phyloP scores from a whole-genome alignment of 2,113 vertebrate genomes.

The Poicephalus gulielmi region DNA sequence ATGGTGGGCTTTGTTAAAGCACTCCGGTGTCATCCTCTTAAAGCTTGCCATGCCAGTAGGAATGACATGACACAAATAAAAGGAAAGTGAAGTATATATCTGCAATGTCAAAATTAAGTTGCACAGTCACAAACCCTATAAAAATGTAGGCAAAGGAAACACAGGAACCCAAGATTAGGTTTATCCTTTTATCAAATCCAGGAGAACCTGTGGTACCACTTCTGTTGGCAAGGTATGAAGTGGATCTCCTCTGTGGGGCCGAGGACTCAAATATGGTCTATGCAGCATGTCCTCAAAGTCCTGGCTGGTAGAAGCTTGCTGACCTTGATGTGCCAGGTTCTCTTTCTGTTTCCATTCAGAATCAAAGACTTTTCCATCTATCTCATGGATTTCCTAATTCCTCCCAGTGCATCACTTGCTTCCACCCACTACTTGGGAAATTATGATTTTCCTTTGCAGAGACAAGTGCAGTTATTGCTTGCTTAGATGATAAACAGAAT shows the following conservation, averaged over 20 bases:
- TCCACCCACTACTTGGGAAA: not conserved
- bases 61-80: not conserved
- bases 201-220: not conserved
- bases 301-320: not conserved
- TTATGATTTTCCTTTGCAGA: not conserved
- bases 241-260: not conserved
- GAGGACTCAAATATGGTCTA: not conserved
- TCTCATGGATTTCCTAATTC: not conserved
- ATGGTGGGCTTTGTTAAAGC: not conserved
- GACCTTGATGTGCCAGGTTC: not conserved
- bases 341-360: not conserved
- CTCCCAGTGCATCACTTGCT: not conserved
- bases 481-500: not conserved
- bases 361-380: not conserved
- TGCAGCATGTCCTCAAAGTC: not conserved
- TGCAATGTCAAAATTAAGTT: not conserved
- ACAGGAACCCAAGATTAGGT: not conserved
- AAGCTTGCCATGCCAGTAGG: not conserved
- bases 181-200: not conserved
- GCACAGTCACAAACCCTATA: not conserved
- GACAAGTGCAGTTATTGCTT: not conserved
- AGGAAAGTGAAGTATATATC: not conserved
- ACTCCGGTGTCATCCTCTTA: not conserved
- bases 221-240: not conserved
- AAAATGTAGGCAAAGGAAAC: not conserved